Evolutionary conservation across 1,140 invertebrate genomes (phyloP), one percentile per base, ranked within the genome.

Genomic region (Sipha flava): DNA sequence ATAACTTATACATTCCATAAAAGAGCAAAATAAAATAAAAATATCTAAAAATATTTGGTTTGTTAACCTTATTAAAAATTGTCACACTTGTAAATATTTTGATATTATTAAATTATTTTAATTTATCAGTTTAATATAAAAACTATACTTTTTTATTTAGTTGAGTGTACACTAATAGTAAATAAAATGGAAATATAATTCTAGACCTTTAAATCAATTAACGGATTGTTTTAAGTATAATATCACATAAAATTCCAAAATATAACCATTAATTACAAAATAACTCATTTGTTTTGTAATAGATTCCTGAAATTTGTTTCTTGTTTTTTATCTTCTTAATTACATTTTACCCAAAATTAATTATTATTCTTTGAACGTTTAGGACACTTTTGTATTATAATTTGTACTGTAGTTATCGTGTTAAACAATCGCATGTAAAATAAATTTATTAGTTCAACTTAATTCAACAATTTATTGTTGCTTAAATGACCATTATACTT

Each of bases 311-410:
- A 31, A 66, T 34, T 66, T 66, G 26, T 40, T 66, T 66, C 31
- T n/a, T 40, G 34, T 37, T 66, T 66, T 66, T 66, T 66, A 66
- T 66, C 62, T 66, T 66, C 62, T 31, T 66, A 66, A 66, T 66
- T 66, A 66, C 62, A 26, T 66, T 66, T 23, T 40, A 66, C 62
- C 34, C 34, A 66, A 37, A n/a, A 66, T 66, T 66, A 66, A 40
- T 66, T 66, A 66, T 40, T 66, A 66, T 66, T 66, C 62, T 66
- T 66, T 31, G 21, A 66, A 40, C 62, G 62, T 66, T 66, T 40
- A 66, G 31, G 31, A 21, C 62, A 64, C 31, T 64, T 34, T 64
- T 31, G 31, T 64, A 64, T n/a, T n/a, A n/a, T 40, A 66, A 40
- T 40, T 66, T 21, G 31, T 66, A 66, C n/a, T 34, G 62, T 66